These are phyloP conservation scores for Drosophila vallismaia DNA, from an alignment of 2,888 invertebrate genomes.

Conservation along the genomic window DNA sequence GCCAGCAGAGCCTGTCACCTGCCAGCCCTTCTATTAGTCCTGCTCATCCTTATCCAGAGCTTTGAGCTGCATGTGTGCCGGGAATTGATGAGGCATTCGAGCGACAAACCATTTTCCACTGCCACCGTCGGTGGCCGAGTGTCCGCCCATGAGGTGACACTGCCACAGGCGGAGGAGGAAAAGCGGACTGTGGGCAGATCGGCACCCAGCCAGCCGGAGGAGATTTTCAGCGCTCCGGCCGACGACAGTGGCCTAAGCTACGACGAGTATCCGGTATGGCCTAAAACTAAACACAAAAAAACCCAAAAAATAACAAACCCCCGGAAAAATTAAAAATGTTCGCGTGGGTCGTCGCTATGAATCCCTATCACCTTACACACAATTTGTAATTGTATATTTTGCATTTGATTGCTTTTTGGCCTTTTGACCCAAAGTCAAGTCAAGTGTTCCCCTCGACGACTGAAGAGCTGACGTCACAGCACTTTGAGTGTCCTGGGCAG, in stretches of 20 bases:
- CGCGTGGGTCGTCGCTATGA: constrained; percentile 27
- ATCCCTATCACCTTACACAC: constrained; percentile 62
- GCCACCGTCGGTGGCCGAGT: constrained; percentile 19
- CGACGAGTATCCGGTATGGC: constrained; percentile 82
- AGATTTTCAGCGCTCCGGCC: constrained; percentile 73
- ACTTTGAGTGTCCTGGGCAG: constrained; percentile 18
- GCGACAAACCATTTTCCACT: constrained; percentile 15
- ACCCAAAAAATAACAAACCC: constrained; percentile 1
- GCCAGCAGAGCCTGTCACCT: constrained; percentile 50
- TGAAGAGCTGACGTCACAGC: constrained; percentile 52
- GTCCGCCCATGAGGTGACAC: constrained; percentile 24
- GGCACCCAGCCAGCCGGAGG: constrained; percentile 73
- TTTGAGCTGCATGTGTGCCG: constrained; percentile 71
- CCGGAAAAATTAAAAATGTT: constrained; percentile 10
- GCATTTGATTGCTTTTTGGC: constrained; percentile 68
- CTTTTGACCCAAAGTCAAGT: constrained; percentile 31
- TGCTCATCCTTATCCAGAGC: constrained; percentile 70
- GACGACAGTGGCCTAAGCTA: constrained; percentile 76
- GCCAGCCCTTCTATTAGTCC: constrained; percentile 62
- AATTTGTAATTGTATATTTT: constrained; percentile 70
- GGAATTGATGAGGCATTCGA: constrained; percentile 53
- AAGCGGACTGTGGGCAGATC: constrained; percentile 44
- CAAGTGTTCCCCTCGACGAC: constrained; percentile 3
- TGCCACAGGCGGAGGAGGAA: constrained; percentile 40
- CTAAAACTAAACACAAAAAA: neutral